Percentiles rank a stretch among this genome's conserved stretches.
Conservation (phyloP, 2,797 vertebrate genomes). For the Molossus alvarezi region DNA sequence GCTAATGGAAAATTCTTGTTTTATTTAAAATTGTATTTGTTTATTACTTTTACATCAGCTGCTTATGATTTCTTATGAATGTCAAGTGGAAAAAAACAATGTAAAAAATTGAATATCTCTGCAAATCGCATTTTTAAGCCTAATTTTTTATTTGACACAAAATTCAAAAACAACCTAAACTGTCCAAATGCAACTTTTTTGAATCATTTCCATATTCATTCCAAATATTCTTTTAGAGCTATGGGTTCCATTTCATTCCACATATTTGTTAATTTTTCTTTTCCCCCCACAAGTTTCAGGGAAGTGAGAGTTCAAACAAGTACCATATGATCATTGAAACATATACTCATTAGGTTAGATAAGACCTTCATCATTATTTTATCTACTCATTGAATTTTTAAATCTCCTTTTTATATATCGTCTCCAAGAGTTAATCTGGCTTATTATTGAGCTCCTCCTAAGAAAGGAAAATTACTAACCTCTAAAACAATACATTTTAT, state of each 20-base stretch:
- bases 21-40: conserved; percentile 61
- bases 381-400: background rate
- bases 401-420: background rate
- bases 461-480: conserved; percentile 46
- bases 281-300: background rate
- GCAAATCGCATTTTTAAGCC: conserved; percentile 80
- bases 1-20: conserved; percentile 66
- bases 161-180: conserved; percentile 79
- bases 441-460: conserved; percentile 6
- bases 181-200: conserved; percentile 68
- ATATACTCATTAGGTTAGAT: background rate
- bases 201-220: conserved; percentile 71
- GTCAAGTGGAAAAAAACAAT: conserved; percentile 74
- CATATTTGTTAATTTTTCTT: conserved; percentile 75
- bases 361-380: conserved; percentile 42
- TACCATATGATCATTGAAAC: conserved; percentile 30
- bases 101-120: conserved; percentile 79
- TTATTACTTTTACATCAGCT: conserved; percentile 74
- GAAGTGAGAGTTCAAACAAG: conserved; percentile 75
- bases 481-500: conserved; percentile 10
- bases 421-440: conserved; percentile 1
- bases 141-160: conserved; percentile 80
- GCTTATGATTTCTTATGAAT: conserved; percentile 78
- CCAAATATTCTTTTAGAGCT: conserved; percentile 78
- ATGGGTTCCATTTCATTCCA: conserved; percentile 53